Evolutionary conservation across 2,888 invertebrate genomes (phyloP).

Genomic region (Hipparchia semele): DNA sequence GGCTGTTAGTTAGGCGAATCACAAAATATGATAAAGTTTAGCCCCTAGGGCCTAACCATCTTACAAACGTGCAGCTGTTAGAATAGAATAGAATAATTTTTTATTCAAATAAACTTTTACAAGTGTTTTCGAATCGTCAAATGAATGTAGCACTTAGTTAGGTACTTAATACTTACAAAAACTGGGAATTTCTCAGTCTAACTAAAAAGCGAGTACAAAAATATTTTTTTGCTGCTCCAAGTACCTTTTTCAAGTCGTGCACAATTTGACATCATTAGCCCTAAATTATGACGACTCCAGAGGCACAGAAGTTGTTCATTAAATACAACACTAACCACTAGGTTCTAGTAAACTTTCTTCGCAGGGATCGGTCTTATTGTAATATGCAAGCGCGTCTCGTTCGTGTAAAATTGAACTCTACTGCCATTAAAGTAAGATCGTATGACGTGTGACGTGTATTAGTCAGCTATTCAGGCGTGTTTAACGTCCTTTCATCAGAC

Average conservation of each 20-base stretch:
- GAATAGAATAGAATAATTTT: too few relatives aligned
- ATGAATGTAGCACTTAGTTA: too few relatives aligned
- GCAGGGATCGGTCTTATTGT: constrained; percentile 29
- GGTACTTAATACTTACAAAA: too few relatives aligned
- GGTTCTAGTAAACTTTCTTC: constrained; percentile 20
- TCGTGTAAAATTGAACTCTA: constrained; percentile 26
- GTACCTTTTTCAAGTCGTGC: not conserved
- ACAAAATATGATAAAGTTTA: too few relatives aligned
- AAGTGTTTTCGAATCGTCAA: too few relatives aligned
- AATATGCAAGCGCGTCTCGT: constrained; percentile 24
- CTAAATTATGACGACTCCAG: not conserved
- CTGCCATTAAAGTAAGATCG: constrained; percentile 21
- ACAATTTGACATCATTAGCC: constrained; percentile 7
- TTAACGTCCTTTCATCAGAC: constrained; percentile 68
- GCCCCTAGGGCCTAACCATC: too few relatives aligned
- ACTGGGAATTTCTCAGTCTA: too few relatives aligned
- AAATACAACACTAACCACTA: constrained; percentile 25
- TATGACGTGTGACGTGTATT: constrained; percentile 16
- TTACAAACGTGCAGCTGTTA: too few relatives aligned
- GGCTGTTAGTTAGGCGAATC: too few relatives aligned
- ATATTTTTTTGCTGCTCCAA: not conserved
- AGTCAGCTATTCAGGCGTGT: constrained; percentile 38
- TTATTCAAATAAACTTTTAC: too few relatives aligned
- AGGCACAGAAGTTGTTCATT: constrained; percentile 7
- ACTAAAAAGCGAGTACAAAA: not conserved